phyloP scores from a whole-genome alignment of 2,797 vertebrate genomes.

The Crocidura indochinensis region DNA sequence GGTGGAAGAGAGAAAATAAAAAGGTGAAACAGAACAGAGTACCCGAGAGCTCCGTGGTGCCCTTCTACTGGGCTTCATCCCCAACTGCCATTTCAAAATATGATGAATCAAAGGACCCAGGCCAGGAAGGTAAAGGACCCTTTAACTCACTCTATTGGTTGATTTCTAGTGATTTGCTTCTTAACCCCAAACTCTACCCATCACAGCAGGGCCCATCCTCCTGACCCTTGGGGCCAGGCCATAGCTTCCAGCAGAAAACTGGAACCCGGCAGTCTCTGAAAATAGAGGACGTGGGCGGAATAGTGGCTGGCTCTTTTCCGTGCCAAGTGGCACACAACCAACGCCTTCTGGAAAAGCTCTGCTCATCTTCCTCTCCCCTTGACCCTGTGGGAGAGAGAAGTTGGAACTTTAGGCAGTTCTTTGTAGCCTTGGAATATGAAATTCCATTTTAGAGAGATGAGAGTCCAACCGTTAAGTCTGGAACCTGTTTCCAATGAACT shows the following conservation, averaged over 20 bases:
- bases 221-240: background rate
- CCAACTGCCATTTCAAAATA: background rate
- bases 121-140: background rate
- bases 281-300: background rate
- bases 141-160: background rate
- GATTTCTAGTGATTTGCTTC: background rate
- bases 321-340: constrained; percentile 10
- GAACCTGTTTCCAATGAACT: constrained; percentile 42
- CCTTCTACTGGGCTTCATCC: background rate
- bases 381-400: background rate
- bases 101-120: background rate
- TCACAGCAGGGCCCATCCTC: background rate
- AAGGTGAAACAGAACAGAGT: background rate
- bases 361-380: constrained; percentile 25
- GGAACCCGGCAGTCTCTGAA: constrained; percentile 39
- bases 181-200: no score
- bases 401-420: constrained; percentile 18
- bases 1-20: background rate
- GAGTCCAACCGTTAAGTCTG: background rate
- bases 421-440: background rate
- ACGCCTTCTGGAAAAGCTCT: constrained; percentile 32
- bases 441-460: background rate
- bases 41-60: background rate
- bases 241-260: background rate
- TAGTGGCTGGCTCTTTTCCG: background rate